phyloP scores from a whole-genome alignment of 2,113 vertebrate genomes.

The Alexandromys fortis region DNA sequence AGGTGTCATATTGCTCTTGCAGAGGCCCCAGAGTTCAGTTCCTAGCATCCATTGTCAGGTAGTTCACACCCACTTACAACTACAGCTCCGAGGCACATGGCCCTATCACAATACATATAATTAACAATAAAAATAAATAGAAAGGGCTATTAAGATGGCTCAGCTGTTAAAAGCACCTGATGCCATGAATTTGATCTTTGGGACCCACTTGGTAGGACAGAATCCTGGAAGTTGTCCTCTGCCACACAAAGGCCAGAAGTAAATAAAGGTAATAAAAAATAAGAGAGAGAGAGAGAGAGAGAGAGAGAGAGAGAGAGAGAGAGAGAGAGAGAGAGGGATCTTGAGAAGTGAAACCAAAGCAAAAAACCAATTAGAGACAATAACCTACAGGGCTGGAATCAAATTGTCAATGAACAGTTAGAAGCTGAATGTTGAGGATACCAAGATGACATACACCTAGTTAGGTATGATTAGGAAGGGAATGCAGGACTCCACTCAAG shows the following conservation, averaged over 20 bases:
- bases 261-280: not conserved
- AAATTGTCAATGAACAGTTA: not conserved
- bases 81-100: not conserved
- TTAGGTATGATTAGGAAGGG: not conserved
- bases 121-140: not conserved
- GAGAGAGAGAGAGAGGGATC: not conserved
- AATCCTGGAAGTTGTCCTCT: not conserved
- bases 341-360: not conserved
- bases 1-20: not conserved
- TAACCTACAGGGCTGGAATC: not conserved
- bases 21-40: not conserved
- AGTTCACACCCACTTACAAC: not conserved
- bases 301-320: not conserved
- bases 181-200: not conserved
- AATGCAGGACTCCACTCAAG: not conserved
- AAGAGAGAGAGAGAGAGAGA: not conserved
- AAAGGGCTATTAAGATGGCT: not conserved
- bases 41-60: not conserved
- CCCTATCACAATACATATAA: not conserved
- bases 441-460: not conserved
- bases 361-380: not conserved
- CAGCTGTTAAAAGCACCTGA: not conserved
- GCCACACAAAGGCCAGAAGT: not conserved
- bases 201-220: not conserved
- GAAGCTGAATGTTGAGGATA: not conserved